These are phyloP conservation scores for Lophius piscatorius DNA, from an alignment of 2,113 vertebrate genomes.

Conservation along the genomic window DNA sequence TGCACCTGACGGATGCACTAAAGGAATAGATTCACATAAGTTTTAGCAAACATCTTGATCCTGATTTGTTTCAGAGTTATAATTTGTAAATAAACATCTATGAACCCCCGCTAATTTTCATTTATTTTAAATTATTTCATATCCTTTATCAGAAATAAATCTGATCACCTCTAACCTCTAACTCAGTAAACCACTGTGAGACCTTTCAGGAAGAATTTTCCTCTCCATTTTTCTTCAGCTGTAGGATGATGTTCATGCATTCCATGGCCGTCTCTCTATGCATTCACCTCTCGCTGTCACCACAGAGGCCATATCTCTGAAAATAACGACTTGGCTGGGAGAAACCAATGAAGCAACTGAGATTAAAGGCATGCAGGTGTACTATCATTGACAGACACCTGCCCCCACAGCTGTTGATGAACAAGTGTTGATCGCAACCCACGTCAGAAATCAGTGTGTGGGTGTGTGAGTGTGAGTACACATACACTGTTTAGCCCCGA, in stretches of 20 bases:
- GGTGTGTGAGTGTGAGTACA: neutral
- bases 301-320: constrained; percentile 3
- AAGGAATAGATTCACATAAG: too few relatives aligned
- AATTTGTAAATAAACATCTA: too few relatives aligned
- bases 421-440: neutral
- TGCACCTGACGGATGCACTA: too few relatives aligned
- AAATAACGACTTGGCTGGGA: constrained; percentile 23
- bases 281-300: neutral
- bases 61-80: too few relatives aligned
- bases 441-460: neutral
- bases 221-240: constrained; percentile 4
- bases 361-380: constrained; percentile 61
- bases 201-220: neutral
- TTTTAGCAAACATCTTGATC: too few relatives aligned
- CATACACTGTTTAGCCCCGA: too few relatives aligned
- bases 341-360: constrained; percentile 24
- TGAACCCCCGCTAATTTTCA: too few relatives aligned
- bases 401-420: constrained; percentile 42
- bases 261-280: neutral
- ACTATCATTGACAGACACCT: constrained; percentile 63
- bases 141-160: too few relatives aligned
- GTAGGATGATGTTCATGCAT: constrained; percentile 3
- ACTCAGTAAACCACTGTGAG: neutral
- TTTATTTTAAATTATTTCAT: too few relatives aligned
- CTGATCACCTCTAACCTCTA: too few relatives aligned